Evolutionary conservation across 2,113 vertebrate genomes (phyloP), one percentile per base, ranked within the genome.

Genomic region (Engystomops pustulosus): DNA sequence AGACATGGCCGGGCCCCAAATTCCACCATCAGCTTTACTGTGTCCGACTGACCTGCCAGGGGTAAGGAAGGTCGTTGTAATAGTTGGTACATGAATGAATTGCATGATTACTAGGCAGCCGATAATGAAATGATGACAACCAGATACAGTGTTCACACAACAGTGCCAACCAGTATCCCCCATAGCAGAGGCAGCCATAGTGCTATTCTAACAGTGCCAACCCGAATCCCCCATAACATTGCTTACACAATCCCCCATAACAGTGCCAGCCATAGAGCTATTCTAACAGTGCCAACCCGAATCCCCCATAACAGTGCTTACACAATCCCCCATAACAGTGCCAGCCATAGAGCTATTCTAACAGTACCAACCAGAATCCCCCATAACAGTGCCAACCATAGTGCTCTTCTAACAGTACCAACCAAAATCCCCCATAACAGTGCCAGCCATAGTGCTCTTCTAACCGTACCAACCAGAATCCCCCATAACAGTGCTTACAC

Each of bases 1-100:
- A 98, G 90, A 85, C 94, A 94, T 0, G 87, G 89, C 53, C 94
- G 91, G 53, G 96, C 95, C 0, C 96, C 96, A 0, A 95, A 91
- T n/a, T 89, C 89, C 30, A 95, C 86, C 0, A 98, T 92, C n/a
- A 97, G 88, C 86, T 89, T 90, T 0, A 92, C 83, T 0, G 92
- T 89, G 20, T 96, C 94, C 0, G 90, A 81, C 1, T 94, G 90
- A 51, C 97, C 97, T 99, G 70, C 38, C 3, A 18, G 71, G 36
- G 20, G 34, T 12, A 77, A 49, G 38, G 30, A 44, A 25, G n/a
- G 55, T 41, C 4, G 38, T 41, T 41, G 38, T 41, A 41, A 41
- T 4, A 41, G 38, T 8, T 1, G 3, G 7, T 47, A 47, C 2
- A 47, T 6, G 11, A 11, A 11, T 2, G 44, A 47, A 11, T 47